These are phyloP conservation scores for Lycopodina hypogea DNA, from an alignment of 37 sponge, comb jelly and placozoan species.

Conservation along the genomic window DNA sequence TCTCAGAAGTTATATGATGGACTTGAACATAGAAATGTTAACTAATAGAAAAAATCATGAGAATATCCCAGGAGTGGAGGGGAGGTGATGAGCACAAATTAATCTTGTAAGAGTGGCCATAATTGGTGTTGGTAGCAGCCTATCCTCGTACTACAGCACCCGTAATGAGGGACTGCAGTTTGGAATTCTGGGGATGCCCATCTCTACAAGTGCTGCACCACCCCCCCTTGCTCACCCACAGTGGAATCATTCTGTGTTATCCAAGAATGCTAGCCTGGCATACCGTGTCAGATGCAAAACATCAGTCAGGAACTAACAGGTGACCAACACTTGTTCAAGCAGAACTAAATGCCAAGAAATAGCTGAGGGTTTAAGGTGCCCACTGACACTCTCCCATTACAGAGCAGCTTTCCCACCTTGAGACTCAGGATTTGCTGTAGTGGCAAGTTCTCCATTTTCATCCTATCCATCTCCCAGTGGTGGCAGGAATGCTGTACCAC, in stretches of 20 bases:
- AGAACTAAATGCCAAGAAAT: background rate
- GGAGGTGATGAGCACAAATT: no score
- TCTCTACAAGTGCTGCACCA: background rate
- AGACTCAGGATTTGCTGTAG: no score
- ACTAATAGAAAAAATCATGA: no score
- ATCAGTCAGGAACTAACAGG: conserved; percentile 40
- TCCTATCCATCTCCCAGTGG: background rate
- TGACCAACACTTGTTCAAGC: conserved; percentile 31
- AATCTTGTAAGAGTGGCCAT: no score
- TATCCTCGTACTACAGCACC: background rate
- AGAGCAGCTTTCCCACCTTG: no score
- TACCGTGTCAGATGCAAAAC: conserved; percentile 66
- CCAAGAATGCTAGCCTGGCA: conserved; percentile 75
- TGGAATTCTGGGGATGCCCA: background rate
- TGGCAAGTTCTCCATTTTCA: background rate
- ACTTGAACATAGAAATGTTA: no score
- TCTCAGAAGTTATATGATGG: no score
- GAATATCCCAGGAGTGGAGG: no score
- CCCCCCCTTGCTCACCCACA: conserved; percentile 6
- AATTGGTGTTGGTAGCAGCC: background rate
- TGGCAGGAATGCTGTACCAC: background rate
- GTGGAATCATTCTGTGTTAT: conserved; percentile 33
- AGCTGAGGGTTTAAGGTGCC: background rate
- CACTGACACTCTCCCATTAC: background rate
- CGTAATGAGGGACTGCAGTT: background rate